These are phyloP conservation scores for Iselma pallidipennis DNA, from an alignment of 2,888 invertebrate species.

Conservation along the genomic window DNA sequence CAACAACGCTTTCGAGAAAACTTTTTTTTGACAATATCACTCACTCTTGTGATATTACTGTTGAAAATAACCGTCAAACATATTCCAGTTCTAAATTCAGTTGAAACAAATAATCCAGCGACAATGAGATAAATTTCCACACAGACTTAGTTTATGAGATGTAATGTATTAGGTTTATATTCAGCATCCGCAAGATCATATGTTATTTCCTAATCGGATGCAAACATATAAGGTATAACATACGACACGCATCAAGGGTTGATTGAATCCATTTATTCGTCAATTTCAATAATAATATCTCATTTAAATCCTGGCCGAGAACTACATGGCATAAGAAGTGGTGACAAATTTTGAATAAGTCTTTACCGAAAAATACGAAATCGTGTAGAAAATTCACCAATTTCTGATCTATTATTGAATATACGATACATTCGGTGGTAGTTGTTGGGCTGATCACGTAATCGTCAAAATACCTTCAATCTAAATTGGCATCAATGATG, in stretches of 20 bases:
- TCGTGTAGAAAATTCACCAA: neutral
- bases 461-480: slow-evolving; percentile 5
- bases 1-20: too few relatives aligned
- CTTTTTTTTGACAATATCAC: too few relatives aligned
- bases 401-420: neutral
- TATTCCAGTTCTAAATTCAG: neutral
- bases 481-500: slow-evolving; percentile 3
- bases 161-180: neutral
- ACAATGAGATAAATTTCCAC: neutral
- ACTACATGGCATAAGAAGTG: too few relatives aligned
- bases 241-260: neutral
- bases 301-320: neutral
- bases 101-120: neutral
- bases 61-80: neutral
- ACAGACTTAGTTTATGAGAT: neutral
- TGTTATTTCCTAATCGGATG: neutral
- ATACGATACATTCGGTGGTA: neutral
- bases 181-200: neutral
- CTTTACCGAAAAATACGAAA: neutral
- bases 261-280: neutral
- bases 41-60: too few relatives aligned
- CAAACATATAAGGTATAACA: neutral
- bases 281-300: neutral
- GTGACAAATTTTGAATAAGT: too few relatives aligned
- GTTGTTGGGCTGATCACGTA: neutral